These are phyloP conservation scores for Zaprionus tsacasi DNA, from an alignment of 1,140 invertebrate genomes.

Conservation along the genomic window DNA sequence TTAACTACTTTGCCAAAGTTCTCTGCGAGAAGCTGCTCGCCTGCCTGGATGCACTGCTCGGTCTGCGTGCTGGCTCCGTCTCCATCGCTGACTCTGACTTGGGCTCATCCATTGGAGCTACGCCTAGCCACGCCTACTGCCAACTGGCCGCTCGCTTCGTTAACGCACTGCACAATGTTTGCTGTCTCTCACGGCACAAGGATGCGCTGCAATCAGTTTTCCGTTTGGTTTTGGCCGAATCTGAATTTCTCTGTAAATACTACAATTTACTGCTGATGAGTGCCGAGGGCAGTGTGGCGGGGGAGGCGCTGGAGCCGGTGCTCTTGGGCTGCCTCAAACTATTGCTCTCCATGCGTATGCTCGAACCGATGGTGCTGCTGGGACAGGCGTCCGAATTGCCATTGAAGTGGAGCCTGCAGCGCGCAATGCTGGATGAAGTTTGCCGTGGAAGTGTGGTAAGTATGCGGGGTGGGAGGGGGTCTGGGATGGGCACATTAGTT, in stretches of 20 bases:
- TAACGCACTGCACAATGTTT: slow-evolving; percentile 73
- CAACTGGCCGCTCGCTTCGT: slow-evolving; percentile 73
- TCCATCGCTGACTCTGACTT: slow-evolving; percentile 6
- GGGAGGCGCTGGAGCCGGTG: slow-evolving; percentile 51
- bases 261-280: slow-evolving; percentile 75
- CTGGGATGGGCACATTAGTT: slow-evolving; percentile 62
- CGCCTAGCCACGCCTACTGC: slow-evolving; percentile 52
- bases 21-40: slow-evolving; percentile 75
- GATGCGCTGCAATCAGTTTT: slow-evolving; percentile 80
- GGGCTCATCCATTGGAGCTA: neutral
- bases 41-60: slow-evolving; percentile 58
- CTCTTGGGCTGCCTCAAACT: slow-evolving; percentile 67
- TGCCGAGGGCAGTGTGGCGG: slow-evolving; percentile 38
- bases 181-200: slow-evolving; percentile 77
- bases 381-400: slow-evolving; percentile 61
- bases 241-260: slow-evolving; percentile 80
- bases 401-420: slow-evolving; percentile 59
- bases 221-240: slow-evolving; percentile 77
- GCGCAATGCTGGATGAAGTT: slow-evolving; percentile 64
- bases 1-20: slow-evolving; percentile 84
- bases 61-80: slow-evolving; percentile 6
- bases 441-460: slow-evolving; percentile 61
- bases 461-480: neutral
- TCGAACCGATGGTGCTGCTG: slow-evolving; percentile 66
- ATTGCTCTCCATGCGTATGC: slow-evolving; percentile 67